These are phyloP conservation scores for Alligator mississippiensis DNA, from an alignment of 2,113 vertebrate species.

Conservation along the genomic window DNA sequence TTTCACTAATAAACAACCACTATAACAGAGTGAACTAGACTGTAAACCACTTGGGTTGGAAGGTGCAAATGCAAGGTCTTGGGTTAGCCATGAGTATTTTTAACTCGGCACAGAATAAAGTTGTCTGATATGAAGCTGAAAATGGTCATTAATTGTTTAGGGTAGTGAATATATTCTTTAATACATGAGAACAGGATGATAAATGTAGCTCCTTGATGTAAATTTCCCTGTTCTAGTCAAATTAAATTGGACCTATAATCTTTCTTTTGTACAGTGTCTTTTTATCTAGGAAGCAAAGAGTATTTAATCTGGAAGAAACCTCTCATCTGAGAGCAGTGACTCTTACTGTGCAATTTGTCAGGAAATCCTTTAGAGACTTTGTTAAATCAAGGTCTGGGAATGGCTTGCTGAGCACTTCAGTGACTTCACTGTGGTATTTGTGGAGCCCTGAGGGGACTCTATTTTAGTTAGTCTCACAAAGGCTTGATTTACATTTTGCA, in stretches of 20 bases:
- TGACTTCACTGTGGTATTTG: slow-evolving; percentile 79
- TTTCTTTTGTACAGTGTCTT: background rate
- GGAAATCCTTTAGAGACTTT: slow-evolving; percentile 26
- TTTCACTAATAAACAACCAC: background rate
- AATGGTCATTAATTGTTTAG: background rate
- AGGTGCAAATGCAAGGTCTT: slow-evolving; percentile 21
- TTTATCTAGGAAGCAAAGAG: background rate
- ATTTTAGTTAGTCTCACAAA: slow-evolving; percentile 77
- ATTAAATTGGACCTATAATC: background rate
- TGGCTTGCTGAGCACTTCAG: background rate
- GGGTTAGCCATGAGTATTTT: background rate
- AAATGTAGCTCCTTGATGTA: background rate
- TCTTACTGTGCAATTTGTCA: background rate
- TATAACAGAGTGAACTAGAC: slow-evolving; percentile 12
- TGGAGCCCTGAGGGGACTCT: slow-evolving; percentile 75
- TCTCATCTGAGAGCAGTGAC: background rate
- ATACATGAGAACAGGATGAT: background rate
- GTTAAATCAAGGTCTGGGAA: slow-evolving; percentile 15
- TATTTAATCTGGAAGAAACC: slow-evolving; percentile 32
- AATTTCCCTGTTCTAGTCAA: background rate
- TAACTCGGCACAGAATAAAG: background rate
- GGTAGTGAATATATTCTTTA: background rate
- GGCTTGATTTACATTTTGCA: slow-evolving; percentile 79
- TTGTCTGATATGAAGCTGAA: background rate
- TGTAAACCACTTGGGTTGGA: background rate